Evolutionary conservation across 2,888 invertebrate genomes (phyloP).

Genomic region (Chloroclystis v-ata): DNA sequence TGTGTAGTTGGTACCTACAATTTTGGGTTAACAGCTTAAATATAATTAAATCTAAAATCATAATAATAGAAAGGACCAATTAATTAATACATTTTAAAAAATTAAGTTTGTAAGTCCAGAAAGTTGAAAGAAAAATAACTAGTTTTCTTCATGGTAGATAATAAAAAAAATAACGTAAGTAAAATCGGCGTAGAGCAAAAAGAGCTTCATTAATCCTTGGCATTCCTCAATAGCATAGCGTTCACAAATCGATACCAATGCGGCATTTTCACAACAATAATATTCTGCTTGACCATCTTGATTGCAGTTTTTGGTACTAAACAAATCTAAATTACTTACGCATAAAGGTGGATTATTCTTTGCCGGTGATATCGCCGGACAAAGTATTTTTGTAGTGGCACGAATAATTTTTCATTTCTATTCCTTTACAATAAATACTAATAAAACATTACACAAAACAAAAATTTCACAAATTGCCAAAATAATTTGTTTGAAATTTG

Average conservation of each 20-base stretch:
- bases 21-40: no score
- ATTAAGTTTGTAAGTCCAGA: no score
- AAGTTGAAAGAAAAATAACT: no score
- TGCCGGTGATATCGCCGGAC: slow-evolving; percentile 44
- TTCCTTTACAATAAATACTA: slow-evolving; percentile 37
- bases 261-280: slow-evolving; percentile 44
- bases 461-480: slow-evolving; percentile 52
- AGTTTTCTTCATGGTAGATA: neutral
- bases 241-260: slow-evolving; percentile 63
- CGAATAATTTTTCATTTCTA: slow-evolving; percentile 67
- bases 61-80: no score
- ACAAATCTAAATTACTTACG: slow-evolving; percentile 54
- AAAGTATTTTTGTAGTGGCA: slow-evolving; percentile 34
- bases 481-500: slow-evolving; percentile 56
- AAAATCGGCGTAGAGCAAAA: no score
- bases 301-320: slow-evolving; percentile 23
- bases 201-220: slow-evolving; percentile 34
- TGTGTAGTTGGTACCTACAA: no score
- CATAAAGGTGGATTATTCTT: slow-evolving; percentile 42
- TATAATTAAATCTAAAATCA: no score
- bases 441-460: slow-evolving; percentile 39
- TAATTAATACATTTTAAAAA: no score
- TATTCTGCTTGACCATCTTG: slow-evolving; percentile 8
- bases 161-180: no score
- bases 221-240: slow-evolving; percentile 34